Percentiles rank a stretch among this genome's conserved stretches.
These are phyloP conservation scores for Gibbula magus DNA, from an alignment of 2,888 invertebrate genomes.

Conservation along the genomic window DNA sequence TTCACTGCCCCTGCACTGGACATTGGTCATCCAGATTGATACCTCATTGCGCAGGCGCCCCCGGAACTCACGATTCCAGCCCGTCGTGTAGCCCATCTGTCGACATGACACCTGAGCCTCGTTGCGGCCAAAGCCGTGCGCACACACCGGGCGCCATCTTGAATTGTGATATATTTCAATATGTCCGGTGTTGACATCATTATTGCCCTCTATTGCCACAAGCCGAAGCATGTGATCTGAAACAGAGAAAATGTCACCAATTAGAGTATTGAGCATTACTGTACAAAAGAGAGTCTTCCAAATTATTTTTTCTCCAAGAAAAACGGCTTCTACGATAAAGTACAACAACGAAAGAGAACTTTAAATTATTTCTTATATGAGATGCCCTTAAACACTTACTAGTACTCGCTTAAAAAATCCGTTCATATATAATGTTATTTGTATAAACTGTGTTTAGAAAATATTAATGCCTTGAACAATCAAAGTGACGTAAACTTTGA, in stretches of 20 bases:
- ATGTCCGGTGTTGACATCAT: slow-evolving; percentile 45
- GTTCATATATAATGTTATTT: too few relatives aligned
- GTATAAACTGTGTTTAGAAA: too few relatives aligned
- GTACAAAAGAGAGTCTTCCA: too few relatives aligned
- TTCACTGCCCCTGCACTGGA: slow-evolving; percentile 49
- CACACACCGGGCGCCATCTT: slow-evolving; percentile 59
- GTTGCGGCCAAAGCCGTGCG: slow-evolving; percentile 54
- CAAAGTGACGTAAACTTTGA: too few relatives aligned
- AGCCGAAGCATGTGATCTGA: slow-evolving; percentile 60
- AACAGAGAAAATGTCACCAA: not conserved
- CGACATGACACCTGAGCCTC: slow-evolving; percentile 60
- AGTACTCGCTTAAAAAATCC: too few relatives aligned
- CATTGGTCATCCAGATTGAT: slow-evolving; percentile 52
- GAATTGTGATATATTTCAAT: slow-evolving; percentile 55
- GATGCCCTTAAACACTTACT: too few relatives aligned
- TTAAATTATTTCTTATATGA: too few relatives aligned
- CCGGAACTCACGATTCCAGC: slow-evolving; percentile 34
- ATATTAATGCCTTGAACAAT: too few relatives aligned
- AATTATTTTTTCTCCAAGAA: too few relatives aligned
- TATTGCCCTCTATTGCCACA: slow-evolving; percentile 41
- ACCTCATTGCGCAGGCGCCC: slow-evolving; percentile 30
- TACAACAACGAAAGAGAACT: too few relatives aligned
- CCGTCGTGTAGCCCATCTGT: slow-evolving; percentile 57
- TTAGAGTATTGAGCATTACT: not conserved
- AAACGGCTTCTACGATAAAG: too few relatives aligned